Evolutionary conservation across 2,797 vertebrate species (phyloP), one percentile per base, ranked within the genome.

Genomic region (Morelia viridis): DNA sequence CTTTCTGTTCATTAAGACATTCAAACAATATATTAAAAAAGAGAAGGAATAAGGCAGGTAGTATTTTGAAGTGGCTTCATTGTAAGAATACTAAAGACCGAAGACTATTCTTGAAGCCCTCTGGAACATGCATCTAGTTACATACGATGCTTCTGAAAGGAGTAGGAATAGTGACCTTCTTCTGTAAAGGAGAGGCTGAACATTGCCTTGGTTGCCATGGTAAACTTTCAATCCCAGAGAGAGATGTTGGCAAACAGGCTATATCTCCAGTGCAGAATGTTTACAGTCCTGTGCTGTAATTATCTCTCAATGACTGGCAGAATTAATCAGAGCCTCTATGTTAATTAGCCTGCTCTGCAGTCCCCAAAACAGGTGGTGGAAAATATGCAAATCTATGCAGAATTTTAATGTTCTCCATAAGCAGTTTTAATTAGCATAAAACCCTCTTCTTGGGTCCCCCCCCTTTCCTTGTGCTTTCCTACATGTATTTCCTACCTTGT

Each of bases 341-440:
- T 98, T 99, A 99, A 99, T 99, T 98, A 99, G 98, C 98, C 97
- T 95, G 97, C 98, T 98, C 98, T 97, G 98, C 97, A 98, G 98
- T 99, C 98, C 98, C 99, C 98, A 98, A 99, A 99, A 99, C 99
- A 99, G 99, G 99, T 99, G 99, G 98, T 98, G 94, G 97, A 98
- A 98, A 99, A 98, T 99, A 99, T 99, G 99, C 98, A 99, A 99
- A 99, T 99, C 98, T 98, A 98, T 98, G 98, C 99, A 99, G 98
- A 98, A 99, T 99, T 98, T 98, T 98, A 98, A 98, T 98, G 97
- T 97, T 97, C 98, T 98, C 98, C 98, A 98, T 98, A 99, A 98
- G 98, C 97, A 97, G 98, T 98, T 98, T 98, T 98, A 98, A 98
- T 98, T 98, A 98, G 97, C 97, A 97, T 98, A 96, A 96, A 97